phyloP scores from a whole-genome alignment of 64 coral and sea anemone genomes.

The Dendronephthya gigantea region DNA sequence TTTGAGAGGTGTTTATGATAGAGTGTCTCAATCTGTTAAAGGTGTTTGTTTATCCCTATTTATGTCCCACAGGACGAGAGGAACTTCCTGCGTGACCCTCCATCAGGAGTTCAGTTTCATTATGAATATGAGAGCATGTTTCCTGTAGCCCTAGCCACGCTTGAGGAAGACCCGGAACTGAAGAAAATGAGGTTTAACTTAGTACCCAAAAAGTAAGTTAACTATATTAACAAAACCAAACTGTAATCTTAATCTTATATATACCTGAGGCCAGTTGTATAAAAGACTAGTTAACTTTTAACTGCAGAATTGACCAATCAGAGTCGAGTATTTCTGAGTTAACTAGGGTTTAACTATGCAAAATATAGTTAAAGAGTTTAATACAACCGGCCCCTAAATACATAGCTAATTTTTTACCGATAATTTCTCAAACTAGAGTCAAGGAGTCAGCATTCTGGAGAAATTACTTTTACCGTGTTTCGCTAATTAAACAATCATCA shows the following conservation, averaged over 20 bases:
- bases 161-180: constrained; percentile 76
- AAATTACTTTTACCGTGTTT: constrained; percentile 97
- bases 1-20: too few relatives aligned
- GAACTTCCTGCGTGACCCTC: constrained; percentile 87
- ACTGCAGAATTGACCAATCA: too few relatives aligned
- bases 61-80: constrained; percentile 60
- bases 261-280: too few relatives aligned
- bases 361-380: too few relatives aligned
- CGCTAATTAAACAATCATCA: constrained; percentile 89
- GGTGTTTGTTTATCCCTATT: not conserved
- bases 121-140: constrained; percentile 86
- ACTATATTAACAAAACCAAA: not conserved
- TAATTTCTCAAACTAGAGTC: constrained; percentile 43
- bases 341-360: too few relatives aligned
- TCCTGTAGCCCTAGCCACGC: constrained; percentile 80
- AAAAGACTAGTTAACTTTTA: too few relatives aligned
- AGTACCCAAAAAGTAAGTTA: constrained; percentile 86
- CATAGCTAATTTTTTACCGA: too few relatives aligned
- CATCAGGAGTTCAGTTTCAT: constrained; percentile 80
- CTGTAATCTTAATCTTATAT: not conserved
- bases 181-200: constrained; percentile 88
- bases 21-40: too few relatives aligned
- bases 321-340: too few relatives aligned
- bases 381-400: too few relatives aligned
- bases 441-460: constrained; percentile 90